Percentiles rank a stretch among this genome's conserved stretches.
Evolutionary conservation across 1,140 invertebrate genomes (phyloP).

Genomic region (Idris sp.): DNA sequence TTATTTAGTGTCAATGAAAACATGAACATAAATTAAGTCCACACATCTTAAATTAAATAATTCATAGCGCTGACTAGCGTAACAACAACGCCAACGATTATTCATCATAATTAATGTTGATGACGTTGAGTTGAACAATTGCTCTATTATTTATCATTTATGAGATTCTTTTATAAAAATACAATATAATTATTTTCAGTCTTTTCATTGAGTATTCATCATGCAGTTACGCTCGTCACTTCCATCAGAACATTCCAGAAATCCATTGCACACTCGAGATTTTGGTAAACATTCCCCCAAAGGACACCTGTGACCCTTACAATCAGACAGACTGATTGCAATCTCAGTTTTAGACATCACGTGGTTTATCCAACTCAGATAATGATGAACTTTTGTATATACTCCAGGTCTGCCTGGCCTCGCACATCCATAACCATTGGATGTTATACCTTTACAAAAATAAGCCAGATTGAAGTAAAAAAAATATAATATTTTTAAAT

Average conservation of each 20-base stretch:
- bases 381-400: constrained; percentile 90
- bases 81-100: constrained; percentile 53
- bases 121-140: constrained; percentile 35
- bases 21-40: no score
- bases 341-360: constrained; percentile 76
- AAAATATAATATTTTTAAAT: no score
- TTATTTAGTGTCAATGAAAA: no score
- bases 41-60: constrained; percentile 25
- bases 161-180: constrained; percentile 26
- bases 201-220: constrained; percentile 45
- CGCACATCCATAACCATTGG: constrained; percentile 92
- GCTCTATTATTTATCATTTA: constrained; percentile 34
- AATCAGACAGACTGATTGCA: constrained; percentile 69
- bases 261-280: constrained; percentile 86
- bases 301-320: constrained; percentile 85
- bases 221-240: constrained; percentile 82
- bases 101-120: background rate
- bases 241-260: constrained; percentile 86
- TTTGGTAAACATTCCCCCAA: constrained; percentile 86
- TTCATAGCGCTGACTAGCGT: constrained; percentile 55
- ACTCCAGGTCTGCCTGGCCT: constrained; percentile 90
- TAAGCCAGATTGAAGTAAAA: no score
- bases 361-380: constrained; percentile 86
- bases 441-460: constrained; percentile 90
- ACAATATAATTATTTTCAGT: constrained; percentile 39